Evolutionary conservation across 1,140 invertebrate species (phyloP), one percentile per base, ranked within the genome.

Genomic region (Homarus americanus): DNA sequence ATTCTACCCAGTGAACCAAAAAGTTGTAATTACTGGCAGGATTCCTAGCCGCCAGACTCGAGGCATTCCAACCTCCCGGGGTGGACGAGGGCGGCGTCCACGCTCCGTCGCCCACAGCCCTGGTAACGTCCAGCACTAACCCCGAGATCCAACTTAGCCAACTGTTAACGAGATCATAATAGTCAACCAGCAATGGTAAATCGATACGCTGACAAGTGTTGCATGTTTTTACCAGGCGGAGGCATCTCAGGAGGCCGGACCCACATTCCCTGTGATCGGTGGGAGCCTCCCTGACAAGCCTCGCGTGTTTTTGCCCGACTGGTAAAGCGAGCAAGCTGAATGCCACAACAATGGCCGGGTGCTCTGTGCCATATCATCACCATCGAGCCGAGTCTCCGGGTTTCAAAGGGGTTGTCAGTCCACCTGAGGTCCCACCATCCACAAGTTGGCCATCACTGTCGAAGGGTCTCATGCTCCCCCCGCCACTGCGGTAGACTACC

Each of bases 331-430:
- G 63, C 63, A 28, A 28, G 63, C 63, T 69, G 63, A 69, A 32
- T 32, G 63, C 63, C 63, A 28, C n/a, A 69, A 69, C 63, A 69
- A 69, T 69, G 28, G 63, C n/a, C 63, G 63, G 63, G n/a, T 69
- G 63, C 28, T 69, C n/a, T 69, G 63, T 69, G 63, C 63, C 63
- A 32, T 69, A 69, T 69, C 63, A 69, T 69, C 63, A 69, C 63
- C 63, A 69, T 69, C 63, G 63, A 69, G 63, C 63, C 28, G 63
- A 28, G 63, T 69, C 63, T 69, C 63, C 5, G 53, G 28, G n/a
- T 28, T 69, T 69, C 63, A 69, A 69, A 69, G n/a, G 63, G n/a
- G 63, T 9, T 69, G 63, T 69, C 63, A 69, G 63, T 69, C n/a
- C n/a, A 28, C n/a, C n/a, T 28, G n/a, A 69, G n/a, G 63, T 69